A percentile compares a stretch with the other conserved stretches of the same genome.
phyloP scores from a whole-genome alignment of 2,113 vertebrate genomes.

The Heterotilapia buettikoferi region DNA sequence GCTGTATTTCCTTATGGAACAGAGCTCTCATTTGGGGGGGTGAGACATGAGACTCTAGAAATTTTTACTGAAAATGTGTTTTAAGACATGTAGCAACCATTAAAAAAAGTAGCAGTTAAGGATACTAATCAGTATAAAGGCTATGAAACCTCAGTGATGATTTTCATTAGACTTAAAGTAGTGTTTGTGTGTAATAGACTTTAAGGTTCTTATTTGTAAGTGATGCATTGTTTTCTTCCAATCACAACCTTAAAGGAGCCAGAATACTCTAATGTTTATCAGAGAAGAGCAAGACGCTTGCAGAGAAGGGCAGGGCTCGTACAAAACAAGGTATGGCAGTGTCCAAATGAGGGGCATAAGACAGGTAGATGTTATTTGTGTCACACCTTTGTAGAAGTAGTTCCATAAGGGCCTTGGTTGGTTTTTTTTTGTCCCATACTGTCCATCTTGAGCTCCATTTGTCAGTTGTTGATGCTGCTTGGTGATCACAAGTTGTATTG shows the following conservation, averaged over 20 bases:
- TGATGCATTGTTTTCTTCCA: conserved; percentile 73
- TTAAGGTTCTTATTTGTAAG: conserved; percentile 39
- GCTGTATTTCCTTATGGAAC: conserved; percentile 63
- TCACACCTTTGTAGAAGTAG: conserved; percentile 58
- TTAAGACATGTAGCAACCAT: neutral
- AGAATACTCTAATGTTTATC: conserved; percentile 82
- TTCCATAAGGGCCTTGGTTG: conserved; percentile 69
- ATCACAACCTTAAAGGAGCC: conserved; percentile 75
- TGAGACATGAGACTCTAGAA: neutral
- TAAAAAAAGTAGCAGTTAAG: neutral
- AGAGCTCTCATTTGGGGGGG: neutral
- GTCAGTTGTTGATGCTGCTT: conserved; percentile 35
- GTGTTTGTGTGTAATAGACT: conserved; percentile 11
- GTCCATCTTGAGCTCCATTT: conserved; percentile 40
- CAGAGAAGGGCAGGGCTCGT: conserved; percentile 80
- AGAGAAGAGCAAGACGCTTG: conserved; percentile 77
- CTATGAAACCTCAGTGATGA: neutral
- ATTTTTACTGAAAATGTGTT: neutral
- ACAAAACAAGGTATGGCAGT: conserved; percentile 75
- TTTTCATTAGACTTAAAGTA: neutral
- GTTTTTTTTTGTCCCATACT: neutral
- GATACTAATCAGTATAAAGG: neutral
- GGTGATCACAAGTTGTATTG: conserved; percentile 39
- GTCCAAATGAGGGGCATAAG: conserved; percentile 17
- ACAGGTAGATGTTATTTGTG: conserved; percentile 55